phyloP scores from a whole-genome alignment of 2,113 vertebrate species.

The Protomyctophum bolini region DNA sequence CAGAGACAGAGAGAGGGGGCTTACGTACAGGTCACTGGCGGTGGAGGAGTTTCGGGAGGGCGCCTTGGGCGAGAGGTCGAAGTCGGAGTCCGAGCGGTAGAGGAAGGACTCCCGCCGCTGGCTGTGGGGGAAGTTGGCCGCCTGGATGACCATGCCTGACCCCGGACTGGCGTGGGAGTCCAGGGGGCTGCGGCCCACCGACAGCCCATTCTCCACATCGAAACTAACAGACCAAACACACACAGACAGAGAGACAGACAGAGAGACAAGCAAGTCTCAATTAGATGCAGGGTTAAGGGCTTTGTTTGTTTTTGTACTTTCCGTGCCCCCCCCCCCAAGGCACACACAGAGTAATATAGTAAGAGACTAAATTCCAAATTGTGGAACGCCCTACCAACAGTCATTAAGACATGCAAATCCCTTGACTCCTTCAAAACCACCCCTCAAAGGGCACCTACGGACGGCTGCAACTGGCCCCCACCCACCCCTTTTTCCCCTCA shows the following conservation, averaged over 20 bases:
- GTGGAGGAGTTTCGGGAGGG: slow-evolving; percentile 89
- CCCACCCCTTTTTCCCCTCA: no score
- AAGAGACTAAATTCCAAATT: no score
- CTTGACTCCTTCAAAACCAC: no score
- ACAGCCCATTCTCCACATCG: slow-evolving; percentile 90
- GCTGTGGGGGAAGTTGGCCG: slow-evolving; percentile 83
- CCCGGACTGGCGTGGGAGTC: slow-evolving; percentile 84
- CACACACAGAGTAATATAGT: no score
- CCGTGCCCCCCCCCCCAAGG: no score
- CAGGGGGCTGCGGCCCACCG: slow-evolving; percentile 76
- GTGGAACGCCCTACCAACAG: no score
- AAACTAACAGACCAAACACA: slow-evolving; percentile 75
- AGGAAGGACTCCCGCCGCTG: slow-evolving; percentile 93
- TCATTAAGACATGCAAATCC: no score
- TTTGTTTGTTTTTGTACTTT: no score
- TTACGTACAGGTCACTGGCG: slow-evolving; percentile 90
- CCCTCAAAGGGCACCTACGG: no score
- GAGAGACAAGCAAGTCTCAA: not conserved
- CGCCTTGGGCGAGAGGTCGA: slow-evolving; percentile 88
- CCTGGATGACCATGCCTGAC: slow-evolving; percentile 81
- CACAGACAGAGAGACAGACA: slow-evolving; percentile 9
- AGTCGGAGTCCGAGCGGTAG: slow-evolving; percentile 93
- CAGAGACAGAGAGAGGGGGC: not conserved
- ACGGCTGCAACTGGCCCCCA: no score
- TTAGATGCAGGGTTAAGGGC: no score